Evolutionary conservation across 2,888 invertebrate genomes (phyloP).

Genomic region (Rhagonycha fulva): DNA sequence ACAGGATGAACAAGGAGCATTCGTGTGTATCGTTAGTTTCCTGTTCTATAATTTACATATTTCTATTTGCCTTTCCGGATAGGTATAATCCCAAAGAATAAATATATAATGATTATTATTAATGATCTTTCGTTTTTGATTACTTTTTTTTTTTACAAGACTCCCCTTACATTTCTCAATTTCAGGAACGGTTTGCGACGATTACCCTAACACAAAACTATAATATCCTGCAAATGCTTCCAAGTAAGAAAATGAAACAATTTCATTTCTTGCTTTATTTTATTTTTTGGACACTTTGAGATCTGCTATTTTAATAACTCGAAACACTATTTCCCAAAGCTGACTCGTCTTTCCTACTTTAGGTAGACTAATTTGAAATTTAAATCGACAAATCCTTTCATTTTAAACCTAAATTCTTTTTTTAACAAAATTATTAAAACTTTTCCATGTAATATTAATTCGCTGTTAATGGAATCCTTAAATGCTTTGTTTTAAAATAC

Average conservation of each 20-base stretch:
- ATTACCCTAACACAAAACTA: background rate
- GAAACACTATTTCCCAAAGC: background rate
- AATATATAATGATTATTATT: background rate
- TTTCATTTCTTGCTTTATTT: background rate
- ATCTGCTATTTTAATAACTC: background rate
- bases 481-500: background rate
- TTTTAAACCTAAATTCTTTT: background rate
- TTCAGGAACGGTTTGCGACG: background rate
- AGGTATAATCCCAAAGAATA: background rate
- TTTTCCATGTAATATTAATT: background rate
- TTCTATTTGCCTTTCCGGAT: conserved; percentile 17
- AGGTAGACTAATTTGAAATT: background rate
- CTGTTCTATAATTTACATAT: conserved; percentile 18
- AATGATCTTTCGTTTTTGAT: background rate
- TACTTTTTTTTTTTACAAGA: background rate
- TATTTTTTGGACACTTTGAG: background rate
- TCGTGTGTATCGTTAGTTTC: conserved; percentile 24
- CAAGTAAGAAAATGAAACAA: background rate
- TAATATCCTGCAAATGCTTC: background rate
- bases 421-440: background rate
- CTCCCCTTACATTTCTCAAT: background rate
- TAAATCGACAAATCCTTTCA: background rate
- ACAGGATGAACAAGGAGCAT: conserved; percentile 21
- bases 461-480: background rate
- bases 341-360: background rate